phyloP scores from a whole-genome alignment of 2,888 invertebrate genomes.

The Dione juno region DNA sequence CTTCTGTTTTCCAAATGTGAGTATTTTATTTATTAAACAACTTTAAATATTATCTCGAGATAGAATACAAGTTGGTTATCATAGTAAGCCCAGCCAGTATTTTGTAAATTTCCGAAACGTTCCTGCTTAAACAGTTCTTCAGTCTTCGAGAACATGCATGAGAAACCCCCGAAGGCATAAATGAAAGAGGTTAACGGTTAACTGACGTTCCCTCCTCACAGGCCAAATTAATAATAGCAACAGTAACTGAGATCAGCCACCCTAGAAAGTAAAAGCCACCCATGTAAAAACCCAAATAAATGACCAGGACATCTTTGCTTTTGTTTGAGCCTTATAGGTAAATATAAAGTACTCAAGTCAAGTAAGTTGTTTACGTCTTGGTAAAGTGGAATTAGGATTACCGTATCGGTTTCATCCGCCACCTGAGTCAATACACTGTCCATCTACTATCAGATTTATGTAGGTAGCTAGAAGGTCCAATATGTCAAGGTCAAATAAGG shows the following conservation, averaged over 20 bases:
- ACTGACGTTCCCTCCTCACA: no score
- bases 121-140: no score
- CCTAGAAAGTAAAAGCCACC: background rate
- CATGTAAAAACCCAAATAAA: background rate
- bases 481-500: no score
- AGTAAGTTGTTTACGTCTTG: conserved; percentile 34
- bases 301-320: background rate
- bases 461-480: background rate
- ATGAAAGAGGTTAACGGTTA: no score
- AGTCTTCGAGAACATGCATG: no score
- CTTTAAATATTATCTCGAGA: no score
- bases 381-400: conserved; percentile 20
- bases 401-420: conserved; percentile 30
- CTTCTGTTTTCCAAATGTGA: background rate
- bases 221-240: no score
- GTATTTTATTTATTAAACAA: background rate
- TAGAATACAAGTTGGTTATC: no score
- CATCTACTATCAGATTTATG: conserved; percentile 14
- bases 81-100: no score
- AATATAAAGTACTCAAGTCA: conserved; percentile 10
- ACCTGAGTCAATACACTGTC: conserved; percentile 32
- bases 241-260: background rate
- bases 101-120: no score
- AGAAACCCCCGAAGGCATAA: no score
- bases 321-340: background rate